phyloP scores from a whole-genome alignment of 1,140 invertebrate species.

The Drosophila cardini region DNA sequence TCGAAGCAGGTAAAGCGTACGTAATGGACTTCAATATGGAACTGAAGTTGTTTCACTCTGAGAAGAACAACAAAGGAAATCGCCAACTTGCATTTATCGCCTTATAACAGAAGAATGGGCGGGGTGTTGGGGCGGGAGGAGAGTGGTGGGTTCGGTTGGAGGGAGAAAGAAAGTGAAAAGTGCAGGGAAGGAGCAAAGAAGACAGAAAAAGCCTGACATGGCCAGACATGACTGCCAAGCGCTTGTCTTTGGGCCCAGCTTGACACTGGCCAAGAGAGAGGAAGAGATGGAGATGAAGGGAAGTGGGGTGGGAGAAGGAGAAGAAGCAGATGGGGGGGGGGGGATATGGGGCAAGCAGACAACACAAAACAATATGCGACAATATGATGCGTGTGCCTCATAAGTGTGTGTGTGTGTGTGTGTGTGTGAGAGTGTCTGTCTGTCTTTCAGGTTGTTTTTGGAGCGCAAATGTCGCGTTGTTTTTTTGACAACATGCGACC shows the following conservation, averaged over 20 bases:
- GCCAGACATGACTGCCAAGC: slow-evolving; percentile 56
- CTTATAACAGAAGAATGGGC: slow-evolving; percentile 28
- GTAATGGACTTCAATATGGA: slow-evolving; percentile 51
- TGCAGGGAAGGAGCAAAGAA: not conserved
- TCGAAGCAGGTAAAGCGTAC: slow-evolving; percentile 43
- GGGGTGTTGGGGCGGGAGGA: not conserved
- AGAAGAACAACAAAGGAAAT: slow-evolving; percentile 64
- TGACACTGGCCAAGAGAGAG: slow-evolving; percentile 32
- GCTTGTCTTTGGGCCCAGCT: slow-evolving; percentile 64
- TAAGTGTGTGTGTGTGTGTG: no score
- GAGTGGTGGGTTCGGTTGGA: no score
- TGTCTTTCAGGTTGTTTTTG: slow-evolving; percentile 60
- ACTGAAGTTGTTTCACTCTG: slow-evolving; percentile 29
- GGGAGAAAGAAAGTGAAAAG: not conserved
- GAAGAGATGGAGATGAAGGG: not conserved
- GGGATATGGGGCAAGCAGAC: not conserved
- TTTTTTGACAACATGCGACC: slow-evolving; percentile 66
- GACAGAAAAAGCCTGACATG: slow-evolving; percentile 30
- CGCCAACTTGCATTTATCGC: slow-evolving; percentile 75
- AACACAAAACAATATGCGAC: slow-evolving; percentile 52
- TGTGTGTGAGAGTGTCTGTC: not conserved
- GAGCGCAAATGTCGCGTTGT: slow-evolving; percentile 62
- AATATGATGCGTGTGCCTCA: slow-evolving; percentile 72
- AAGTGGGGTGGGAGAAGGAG: not conserved
- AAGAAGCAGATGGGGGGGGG: not conserved